Conservation (phyloP, 2,113 vertebrate species). For the Accipiter virgatus region DNA sequence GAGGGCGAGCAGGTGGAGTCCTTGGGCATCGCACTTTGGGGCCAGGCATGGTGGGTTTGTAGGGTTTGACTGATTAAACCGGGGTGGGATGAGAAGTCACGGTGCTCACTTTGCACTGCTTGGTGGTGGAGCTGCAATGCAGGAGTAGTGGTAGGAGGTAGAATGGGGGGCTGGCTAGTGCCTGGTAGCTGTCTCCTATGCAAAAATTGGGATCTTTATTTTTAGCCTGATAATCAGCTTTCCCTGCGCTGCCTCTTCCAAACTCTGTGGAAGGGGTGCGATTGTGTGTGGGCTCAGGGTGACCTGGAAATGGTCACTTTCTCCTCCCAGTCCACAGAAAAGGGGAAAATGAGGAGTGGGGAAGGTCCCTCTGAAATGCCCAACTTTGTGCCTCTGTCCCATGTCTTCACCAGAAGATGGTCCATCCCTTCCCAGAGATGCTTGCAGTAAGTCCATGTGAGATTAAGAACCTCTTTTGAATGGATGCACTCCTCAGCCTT, state of each 20-base stretch:
- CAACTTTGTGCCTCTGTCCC: neutral
- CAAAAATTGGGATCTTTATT: neutral
- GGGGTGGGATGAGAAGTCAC: neutral
- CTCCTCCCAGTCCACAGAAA: neutral
- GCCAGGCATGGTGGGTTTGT: rapidly evolving
- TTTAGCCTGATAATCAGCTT: neutral
- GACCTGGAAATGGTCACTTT: neutral
- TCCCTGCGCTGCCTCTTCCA: neutral
- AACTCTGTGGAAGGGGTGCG: neutral
- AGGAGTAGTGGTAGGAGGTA: neutral
- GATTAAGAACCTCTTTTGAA: neutral
- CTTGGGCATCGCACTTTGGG: neutral
- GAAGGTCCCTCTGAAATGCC: neutral
- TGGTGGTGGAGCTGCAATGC: neutral
- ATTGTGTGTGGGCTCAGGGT: neutral
- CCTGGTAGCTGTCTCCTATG: neutral
- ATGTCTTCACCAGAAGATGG: neutral
- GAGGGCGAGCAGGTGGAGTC: neutral
- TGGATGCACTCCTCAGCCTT: neutral
- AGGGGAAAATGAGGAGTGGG: neutral
- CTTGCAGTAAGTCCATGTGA: neutral
- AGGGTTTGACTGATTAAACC: neutral
- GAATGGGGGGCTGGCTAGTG: neutral
- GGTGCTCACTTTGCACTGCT: neutral
- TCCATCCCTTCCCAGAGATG: neutral